Percentiles rank a stretch among this genome's conserved stretches.
Evolutionary conservation across 1,140 invertebrate genomes (phyloP).

Genomic region (Tetramorium parvispinum): DNA sequence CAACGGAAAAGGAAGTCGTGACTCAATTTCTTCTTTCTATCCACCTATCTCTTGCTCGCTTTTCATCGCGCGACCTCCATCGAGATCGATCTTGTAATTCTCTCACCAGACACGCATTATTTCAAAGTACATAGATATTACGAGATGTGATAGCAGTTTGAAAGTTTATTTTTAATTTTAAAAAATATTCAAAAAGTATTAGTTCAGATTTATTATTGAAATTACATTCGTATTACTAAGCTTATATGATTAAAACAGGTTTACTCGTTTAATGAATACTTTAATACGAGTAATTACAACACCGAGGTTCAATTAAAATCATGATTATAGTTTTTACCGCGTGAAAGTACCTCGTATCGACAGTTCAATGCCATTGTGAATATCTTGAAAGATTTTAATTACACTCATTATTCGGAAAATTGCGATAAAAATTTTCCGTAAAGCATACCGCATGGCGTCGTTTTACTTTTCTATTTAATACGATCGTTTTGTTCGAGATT

Average conservation of each 20-base stretch:
- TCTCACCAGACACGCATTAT: not conserved
- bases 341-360: not conserved
- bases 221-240: not conserved
- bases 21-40: slow-evolving; percentile 53
- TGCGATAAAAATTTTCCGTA: not conserved
- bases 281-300: not conserved
- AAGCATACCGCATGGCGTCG: no score
- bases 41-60: not conserved
- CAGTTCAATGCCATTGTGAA: not conserved
- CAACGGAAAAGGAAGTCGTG: slow-evolving; percentile 74
- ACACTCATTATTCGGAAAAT: not conserved
- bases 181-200: not conserved
- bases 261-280: not conserved
- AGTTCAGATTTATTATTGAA: not conserved
- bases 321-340: not conserved
- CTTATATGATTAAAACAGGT: slow-evolving; percentile 12
- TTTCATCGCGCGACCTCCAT: slow-evolving; percentile 5
- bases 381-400: slow-evolving; percentile 39
- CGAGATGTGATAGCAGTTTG: not conserved
- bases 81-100: slow-evolving; percentile 1
- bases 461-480: not conserved
- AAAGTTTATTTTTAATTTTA: not conserved
- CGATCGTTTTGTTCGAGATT: not conserved
- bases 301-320: not conserved
- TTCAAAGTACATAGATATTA: not conserved